Evolutionary conservation across 2,888 invertebrate species (phyloP), one percentile per base, ranked within the genome.

Genomic region (Cryptops parisi): DNA sequence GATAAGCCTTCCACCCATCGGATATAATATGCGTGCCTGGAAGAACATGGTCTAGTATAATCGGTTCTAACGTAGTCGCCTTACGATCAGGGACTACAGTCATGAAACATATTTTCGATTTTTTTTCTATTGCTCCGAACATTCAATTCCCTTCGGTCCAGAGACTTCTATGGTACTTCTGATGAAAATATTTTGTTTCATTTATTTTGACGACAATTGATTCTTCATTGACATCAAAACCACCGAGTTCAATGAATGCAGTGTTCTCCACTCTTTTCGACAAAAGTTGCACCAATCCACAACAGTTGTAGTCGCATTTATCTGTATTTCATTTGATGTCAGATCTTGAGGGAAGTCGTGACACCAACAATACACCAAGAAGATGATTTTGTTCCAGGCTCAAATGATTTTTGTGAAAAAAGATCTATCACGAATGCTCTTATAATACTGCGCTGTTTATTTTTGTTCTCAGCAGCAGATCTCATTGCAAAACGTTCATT

Each of bases 91-190:
- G 48, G 15, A 61, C 59, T 15, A 41, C 21, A 1, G 57, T 53
- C 25, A 60, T 22, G 38, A 60, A 59, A 21, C 54, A 40, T 19
- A 39, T 24, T n/a, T 54, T 53, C 40, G 40, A 51, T 17, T 54
- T 56, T 23, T 57, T 47, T 33, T 60, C 60, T 19, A 57, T 25
- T 2, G 55, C 60, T 17, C 60, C 59, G 44, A 60, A 60, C 2
- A 60, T 58, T 58, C 60, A 60, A 21, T 57, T 53, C 19, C 59
- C 59, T 39, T 60, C 48, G 2, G 53, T 58, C 22, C 26, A 25
- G 6, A 49, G 55, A 12, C 58, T 54, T 12, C 54, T 40, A 49
- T 60, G 27, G 47, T 58, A 53, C 41, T 60, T 60, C 27, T 58
- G 5, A 47, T 48, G 23, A 47, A 47, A 47, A 26, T 47, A 22